Evolutionary conservation across 2,888 invertebrate genomes (phyloP), one percentile per base, ranked within the genome.

Genomic region (Lasius fuliginosus): DNA sequence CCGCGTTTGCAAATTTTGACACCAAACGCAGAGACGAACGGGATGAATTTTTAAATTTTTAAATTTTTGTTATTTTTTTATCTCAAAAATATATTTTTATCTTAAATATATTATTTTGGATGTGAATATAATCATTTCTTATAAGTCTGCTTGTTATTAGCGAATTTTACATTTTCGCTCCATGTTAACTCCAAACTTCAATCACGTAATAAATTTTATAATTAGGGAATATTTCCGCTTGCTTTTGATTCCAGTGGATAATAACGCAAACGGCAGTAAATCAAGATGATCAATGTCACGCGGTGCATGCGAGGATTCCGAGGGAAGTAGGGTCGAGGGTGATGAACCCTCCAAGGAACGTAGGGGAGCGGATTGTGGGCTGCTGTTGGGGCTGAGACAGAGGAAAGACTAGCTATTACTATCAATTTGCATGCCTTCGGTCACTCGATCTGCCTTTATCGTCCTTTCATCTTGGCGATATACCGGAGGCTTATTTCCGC

Each of bases 341-440:
- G 85, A 81, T 12, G 86, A 86, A 86, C 86, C 86, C 89, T 90
- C 85, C 30, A 68, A 89, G 86, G 90, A 87, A 87, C 88, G 90
- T 64, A 36, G 71, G 36, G 69, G 84, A 71, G 74, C 74, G 83
- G 79, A 56, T 60, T 23, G 42, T 6, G 40, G 30, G 18, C 30
- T 33, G 18, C 30, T 33, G 42, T 42, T 33, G 85, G 81, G 86
- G 82, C 60, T 85, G 87, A 89, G 85, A 87, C 85, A 91, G 86
- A 83, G 81, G 82, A 88, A 81, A 88, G 89, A 86, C 88, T 86
- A 88, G 87, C 90, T 92, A 91, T 92, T 92, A 90, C 89, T 91
- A 92, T 92, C 90, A 92, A 92, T 91, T 91, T 91, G 90, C 91
- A 92, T 92, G 92, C 90, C 90, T 91, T 89, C 91, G 91, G 92